Evolutionary conservation across 2,797 vertebrate species (phyloP).

Genomic region (Buphagus erythrorhynchus): DNA sequence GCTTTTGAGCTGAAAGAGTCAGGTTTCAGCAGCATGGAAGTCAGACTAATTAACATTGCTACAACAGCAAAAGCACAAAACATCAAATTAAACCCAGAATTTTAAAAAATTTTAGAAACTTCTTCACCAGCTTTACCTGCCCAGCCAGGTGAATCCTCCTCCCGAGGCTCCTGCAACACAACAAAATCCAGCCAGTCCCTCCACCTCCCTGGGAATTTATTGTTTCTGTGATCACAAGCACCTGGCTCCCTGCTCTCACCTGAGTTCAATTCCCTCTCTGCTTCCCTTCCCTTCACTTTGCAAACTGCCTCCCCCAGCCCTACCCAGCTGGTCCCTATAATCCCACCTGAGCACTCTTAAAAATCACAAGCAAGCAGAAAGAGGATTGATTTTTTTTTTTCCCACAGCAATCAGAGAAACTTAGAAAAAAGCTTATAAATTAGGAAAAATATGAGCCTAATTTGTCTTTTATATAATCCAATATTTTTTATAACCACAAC

Average conservation of each 20-base stretch:
- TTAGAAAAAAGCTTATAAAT: not conserved
- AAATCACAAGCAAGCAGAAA: not conserved
- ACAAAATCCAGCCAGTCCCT: fast-evolving
- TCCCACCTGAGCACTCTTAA: not conserved
- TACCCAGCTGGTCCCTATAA: fast-evolving
- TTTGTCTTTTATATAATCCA: not conserved
- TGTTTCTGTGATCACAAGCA: not conserved
- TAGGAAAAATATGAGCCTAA: not conserved
- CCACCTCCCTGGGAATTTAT: fast-evolving
- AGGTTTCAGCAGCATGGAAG: fast-evolving
- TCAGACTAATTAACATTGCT: not conserved
- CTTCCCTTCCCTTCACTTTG: not conserved
- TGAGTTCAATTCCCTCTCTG: not conserved
- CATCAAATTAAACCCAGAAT: not conserved
- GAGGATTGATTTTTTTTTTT: not conserved
- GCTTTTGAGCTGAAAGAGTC: not conserved
- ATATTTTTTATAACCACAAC: not conserved
- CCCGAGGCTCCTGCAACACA: fast-evolving
- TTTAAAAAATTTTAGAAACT: fast-evolving
- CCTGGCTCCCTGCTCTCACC: not conserved
- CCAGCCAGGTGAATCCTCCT: fast-evolving
- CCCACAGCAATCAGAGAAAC: not conserved
- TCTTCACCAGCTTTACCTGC: fast-evolving
- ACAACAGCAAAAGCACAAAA: not conserved
- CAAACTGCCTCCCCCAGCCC: not conserved